A percentile compares a stretch with the other conserved stretches of the same genome.
These are phyloP conservation scores for Hyla sarda DNA, from an alignment of 2,113 vertebrate genomes.

Conservation along the genomic window DNA sequence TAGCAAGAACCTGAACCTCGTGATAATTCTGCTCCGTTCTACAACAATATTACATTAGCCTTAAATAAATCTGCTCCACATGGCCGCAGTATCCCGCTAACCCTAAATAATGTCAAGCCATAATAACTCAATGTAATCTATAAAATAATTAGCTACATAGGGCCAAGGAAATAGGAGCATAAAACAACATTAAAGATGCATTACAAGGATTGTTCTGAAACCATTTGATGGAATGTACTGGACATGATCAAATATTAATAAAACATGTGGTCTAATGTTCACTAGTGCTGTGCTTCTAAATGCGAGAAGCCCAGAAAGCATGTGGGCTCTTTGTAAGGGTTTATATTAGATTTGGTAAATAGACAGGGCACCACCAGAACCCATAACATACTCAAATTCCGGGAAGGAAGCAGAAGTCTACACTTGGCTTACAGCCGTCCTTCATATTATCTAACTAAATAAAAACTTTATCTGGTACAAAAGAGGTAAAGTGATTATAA, in stretches of 20 bases:
- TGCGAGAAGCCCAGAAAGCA: not conserved
- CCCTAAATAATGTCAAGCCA: not conserved
- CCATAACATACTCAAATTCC: not conserved
- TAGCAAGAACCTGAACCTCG: not conserved
- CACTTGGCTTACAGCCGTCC: not conserved
- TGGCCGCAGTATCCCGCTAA: constrained; percentile 10
- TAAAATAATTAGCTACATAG: constrained; percentile 12
- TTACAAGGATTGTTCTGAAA: not conserved
- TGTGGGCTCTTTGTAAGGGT: not conserved
- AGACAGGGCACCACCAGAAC: not conserved
- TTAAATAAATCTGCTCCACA: not conserved
- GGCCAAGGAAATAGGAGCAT: constrained; percentile 23
- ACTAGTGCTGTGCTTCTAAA: not conserved
- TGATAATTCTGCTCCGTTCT: not conserved
- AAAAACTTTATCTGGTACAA: not conserved
- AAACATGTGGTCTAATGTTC: not conserved
- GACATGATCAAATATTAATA: constrained; percentile 34
- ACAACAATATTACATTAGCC: not conserved
- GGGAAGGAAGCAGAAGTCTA: not conserved
- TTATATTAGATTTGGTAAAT: constrained; percentile 21
- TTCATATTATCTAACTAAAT: not conserved
- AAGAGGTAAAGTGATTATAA: not conserved
- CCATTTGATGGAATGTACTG: not conserved
- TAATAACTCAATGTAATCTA: not conserved
- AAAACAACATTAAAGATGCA: constrained; percentile 27